Conservation (phyloP, 2,888 invertebrate species). For the Augochlorella aurata region DNA sequence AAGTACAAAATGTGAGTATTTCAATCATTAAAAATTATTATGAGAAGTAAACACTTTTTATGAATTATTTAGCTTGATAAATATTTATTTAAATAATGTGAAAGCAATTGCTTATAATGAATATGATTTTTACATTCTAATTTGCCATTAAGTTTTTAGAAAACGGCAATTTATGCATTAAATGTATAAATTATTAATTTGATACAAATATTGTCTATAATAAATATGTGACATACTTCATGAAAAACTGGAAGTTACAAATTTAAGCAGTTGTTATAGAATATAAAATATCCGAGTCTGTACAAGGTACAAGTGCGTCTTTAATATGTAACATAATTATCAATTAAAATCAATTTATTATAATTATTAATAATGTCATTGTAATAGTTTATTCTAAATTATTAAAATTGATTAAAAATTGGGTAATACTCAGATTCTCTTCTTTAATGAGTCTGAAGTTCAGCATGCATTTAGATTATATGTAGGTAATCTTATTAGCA, state of each 20-base stretch:
- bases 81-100: constrained; percentile 11
- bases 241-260: constrained; percentile 11
- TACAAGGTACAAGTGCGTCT: constrained; percentile 79
- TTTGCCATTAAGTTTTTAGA: constrained; percentile 15
- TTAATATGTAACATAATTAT: constrained; percentile 29
- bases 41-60: not conserved
- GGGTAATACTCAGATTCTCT: constrained; percentile 24
- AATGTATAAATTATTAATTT: constrained; percentile 22
- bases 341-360: constrained; percentile 11
- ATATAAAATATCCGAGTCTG: constrained; percentile 73
- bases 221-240: constrained; percentile 5
- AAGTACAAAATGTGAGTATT: constrained; percentile 19
- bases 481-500: constrained; percentile 42
- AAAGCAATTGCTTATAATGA: not conserved
- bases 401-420: constrained; percentile 16
- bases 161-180: constrained; percentile 20
- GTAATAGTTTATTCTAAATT: constrained; percentile 16
- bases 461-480: constrained; percentile 54
- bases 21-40: not conserved
- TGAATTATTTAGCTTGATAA: not conserved
- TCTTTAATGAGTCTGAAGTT: constrained; percentile 49
- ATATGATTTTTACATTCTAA: constrained; percentile 16
- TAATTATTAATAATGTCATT: not conserved
- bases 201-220: constrained; percentile 7
- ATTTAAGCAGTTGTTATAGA: constrained; percentile 23